A percentile compares a stretch with the other conserved stretches of the same genome.
phyloP scores from a whole-genome alignment of 2,888 invertebrate species.

The Lepidocyrtinus sp. region DNA sequence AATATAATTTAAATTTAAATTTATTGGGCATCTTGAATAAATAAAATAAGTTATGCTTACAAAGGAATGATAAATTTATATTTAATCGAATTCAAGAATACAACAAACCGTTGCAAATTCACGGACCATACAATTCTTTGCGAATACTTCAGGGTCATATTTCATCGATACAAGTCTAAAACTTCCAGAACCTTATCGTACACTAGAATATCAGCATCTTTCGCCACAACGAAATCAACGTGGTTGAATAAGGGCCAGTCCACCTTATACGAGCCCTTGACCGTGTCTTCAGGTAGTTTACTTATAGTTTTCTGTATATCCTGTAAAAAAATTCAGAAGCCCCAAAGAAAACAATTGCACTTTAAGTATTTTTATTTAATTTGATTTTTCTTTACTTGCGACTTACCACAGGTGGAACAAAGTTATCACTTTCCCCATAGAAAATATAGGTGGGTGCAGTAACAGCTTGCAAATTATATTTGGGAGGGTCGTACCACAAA shows the following conservation, averaged over 20 bases:
- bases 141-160: no score
- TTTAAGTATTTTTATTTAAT: neutral
- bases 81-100: no score
- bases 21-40: no score
- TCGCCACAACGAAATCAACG: conserved; percentile 31
- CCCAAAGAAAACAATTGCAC: no score
- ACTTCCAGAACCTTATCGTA: conserved; percentile 29
- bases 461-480: conserved; percentile 19
- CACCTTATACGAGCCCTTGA: conserved; percentile 18
- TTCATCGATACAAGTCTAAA: conserved; percentile 16
- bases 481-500: conserved; percentile 22
- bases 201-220: conserved; percentile 45
- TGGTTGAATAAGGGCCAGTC: conserved; percentile 32
- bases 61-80: no score
- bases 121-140: no score
- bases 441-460: conserved; percentile 36
- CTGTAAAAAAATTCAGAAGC: conserved; percentile 8
- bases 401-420: conserved; percentile 35
- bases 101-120: no score
- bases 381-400: neutral
- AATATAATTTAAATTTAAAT: no score
- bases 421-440: conserved; percentile 31
- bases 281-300: conserved; percentile 1
- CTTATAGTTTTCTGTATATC: conserved; percentile 19
- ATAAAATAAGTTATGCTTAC: no score